Evolutionary conservation across 1,140 invertebrate genomes (phyloP).

Genomic region (Drosophila pseudoobscura): DNA sequence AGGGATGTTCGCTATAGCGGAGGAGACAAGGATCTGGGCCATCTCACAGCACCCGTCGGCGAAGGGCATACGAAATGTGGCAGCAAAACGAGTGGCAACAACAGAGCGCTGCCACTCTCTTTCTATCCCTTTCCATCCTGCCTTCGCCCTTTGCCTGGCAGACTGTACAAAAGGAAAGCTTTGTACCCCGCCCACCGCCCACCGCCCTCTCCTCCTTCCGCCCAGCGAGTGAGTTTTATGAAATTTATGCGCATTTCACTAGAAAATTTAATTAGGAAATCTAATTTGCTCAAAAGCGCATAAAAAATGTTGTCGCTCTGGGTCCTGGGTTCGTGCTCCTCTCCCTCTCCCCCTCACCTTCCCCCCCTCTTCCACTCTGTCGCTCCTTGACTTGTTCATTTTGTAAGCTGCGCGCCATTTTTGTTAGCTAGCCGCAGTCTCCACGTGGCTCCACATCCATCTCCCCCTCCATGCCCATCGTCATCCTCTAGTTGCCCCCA

Average conservation of each 20-base stretch:
- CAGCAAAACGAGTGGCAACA: constrained; percentile 71
- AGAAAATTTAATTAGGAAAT: constrained; percentile 83
- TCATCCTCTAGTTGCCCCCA: neutral
- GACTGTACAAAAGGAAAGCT: neutral
- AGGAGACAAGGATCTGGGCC: neutral
- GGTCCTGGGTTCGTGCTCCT: neutral
- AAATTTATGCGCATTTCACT: constrained; percentile 82
- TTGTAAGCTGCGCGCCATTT: constrained; percentile 52
- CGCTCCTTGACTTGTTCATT: constrained; percentile 13
- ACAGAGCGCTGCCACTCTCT: neutral
- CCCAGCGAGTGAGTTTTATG: constrained; percentile 70
- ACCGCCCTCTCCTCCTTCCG: neutral
- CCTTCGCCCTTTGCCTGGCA: neutral
- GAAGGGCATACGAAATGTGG: constrained; percentile 44
- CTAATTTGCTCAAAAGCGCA: constrained; percentile 83
- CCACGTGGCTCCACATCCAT: neutral
- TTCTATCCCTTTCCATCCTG: neutral
- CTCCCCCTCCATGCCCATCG: constrained; percentile 2
- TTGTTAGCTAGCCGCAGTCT: constrained; percentile 35
- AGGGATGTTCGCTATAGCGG: too few relatives aligned
- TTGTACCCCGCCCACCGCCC: too few relatives aligned
- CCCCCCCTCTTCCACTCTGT: neutral
- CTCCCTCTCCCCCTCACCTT: too few relatives aligned
- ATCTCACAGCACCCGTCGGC: neutral
- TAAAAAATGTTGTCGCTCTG: constrained; percentile 74